phyloP scores from a whole-genome alignment of 2,113 vertebrate genomes.

The Pyxicephalus adspersus region DNA sequence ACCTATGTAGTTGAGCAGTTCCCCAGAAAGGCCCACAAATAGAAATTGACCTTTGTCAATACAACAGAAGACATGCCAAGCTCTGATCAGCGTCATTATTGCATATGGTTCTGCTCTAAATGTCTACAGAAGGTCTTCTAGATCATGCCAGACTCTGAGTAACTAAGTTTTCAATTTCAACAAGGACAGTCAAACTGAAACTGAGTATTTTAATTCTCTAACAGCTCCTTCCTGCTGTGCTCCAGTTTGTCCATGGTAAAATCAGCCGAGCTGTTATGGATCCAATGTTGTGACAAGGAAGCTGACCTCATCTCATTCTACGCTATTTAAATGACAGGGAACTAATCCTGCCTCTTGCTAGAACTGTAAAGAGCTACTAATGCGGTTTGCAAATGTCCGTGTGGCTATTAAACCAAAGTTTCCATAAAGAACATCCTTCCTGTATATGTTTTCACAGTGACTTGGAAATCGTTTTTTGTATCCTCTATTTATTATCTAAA shows the following conservation, averaged over 20 bases:
- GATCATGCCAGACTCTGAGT: not conserved
- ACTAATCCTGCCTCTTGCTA: conserved; percentile 1
- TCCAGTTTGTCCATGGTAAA: not conserved
- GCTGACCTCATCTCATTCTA: conserved; percentile 7
- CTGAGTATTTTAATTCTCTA: not conserved
- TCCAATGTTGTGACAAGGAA: not conserved
- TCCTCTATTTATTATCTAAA: not conserved
- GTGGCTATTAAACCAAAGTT: conserved; percentile 12
- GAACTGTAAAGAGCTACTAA: conserved; percentile 13
- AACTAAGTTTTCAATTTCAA: not conserved
- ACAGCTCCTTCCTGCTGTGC: not conserved
- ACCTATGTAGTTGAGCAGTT: not conserved
- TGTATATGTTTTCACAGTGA: not conserved
- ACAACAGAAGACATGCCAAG: not conserved
- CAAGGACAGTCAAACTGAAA: not conserved
- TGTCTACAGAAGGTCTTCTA: not conserved
- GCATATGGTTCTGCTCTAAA: not conserved
- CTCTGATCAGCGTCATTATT: not conserved
- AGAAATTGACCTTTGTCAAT: not conserved
- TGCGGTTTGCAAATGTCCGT: conserved; percentile 21
- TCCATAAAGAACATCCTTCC: conserved; percentile 29
- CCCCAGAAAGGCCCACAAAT: not conserved
- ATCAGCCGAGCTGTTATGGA: not conserved
- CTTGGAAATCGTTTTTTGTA: not conserved
- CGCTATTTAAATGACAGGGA: not conserved